These are phyloP conservation scores for Dissostichus mawsoni DNA, from an alignment of 2,113 vertebrate species.

Conservation along the genomic window DNA sequence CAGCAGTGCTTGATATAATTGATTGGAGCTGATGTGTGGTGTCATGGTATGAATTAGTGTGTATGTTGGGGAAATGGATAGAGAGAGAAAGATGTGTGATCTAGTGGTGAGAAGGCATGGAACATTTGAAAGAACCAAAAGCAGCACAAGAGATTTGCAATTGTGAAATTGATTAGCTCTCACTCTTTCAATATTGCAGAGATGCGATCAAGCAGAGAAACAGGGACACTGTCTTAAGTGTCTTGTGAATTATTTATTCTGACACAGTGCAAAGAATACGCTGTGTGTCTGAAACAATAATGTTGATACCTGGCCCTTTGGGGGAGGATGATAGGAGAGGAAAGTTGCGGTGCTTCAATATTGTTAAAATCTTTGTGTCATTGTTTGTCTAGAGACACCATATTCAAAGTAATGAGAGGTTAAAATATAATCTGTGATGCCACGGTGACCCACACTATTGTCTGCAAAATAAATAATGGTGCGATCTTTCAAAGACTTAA, in stretches of 20 bases:
- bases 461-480: constrained; percentile 59
- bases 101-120: constrained; percentile 17
- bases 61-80: neutral
- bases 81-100: neutral
- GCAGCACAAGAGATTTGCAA: neutral
- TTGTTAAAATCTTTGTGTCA: neutral
- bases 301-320: neutral
- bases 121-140: constrained; percentile 25
- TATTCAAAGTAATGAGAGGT: constrained; percentile 4
- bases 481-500: constrained; percentile 41
- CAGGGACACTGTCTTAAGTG: neutral
- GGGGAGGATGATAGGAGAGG: neutral
- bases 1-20: constrained; percentile 57
- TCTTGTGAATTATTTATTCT: neutral
- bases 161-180: constrained; percentile 35
- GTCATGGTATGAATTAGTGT: constrained; percentile 37
- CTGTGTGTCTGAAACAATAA: neutral
- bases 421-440: constrained; percentile 26
- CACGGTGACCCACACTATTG: constrained; percentile 13
- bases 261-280: neutral
- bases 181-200: constrained; percentile 22
- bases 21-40: constrained; percentile 54
- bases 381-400: neutral
- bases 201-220: constrained; percentile 4
- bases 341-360: neutral